Base-by-base conservation (phyloP, 2,888 invertebrate species). In the Aphidius colemani region DNA sequence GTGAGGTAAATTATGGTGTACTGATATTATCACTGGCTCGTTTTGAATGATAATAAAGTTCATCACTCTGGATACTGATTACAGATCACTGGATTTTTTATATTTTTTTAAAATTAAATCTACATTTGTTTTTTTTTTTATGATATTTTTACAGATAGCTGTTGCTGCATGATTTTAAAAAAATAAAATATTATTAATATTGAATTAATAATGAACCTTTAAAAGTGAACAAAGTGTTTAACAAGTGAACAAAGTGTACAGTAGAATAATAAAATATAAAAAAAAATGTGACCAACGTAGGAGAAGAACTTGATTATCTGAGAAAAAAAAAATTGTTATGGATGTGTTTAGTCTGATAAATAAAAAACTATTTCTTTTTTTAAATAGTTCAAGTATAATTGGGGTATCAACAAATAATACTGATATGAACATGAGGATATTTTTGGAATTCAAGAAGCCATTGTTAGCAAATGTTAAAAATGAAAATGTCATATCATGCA, bases 61-160 rank as follows among this genome's bases (percentile, higher is more conserved):
- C 45, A 49, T 55, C 46, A 53, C 65, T 70, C 74, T 78, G 78
- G 72, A 74, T 77, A 74, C 74, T 75, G 74, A 73, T 69, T 63
- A 39, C 9, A 30, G 44, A 43, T 8, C 41, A 11, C 7, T 11
- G 3, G 13, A 18, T 48, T 39, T 46, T 55, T 6, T 40, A 4
- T 30, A 3, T 9, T 44, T 11, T 9, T n/a, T 45, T 51, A 41
- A 61, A 30, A 30, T 50, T 61, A 59, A 64, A 66, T 51, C 13
- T 49, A 30, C 5, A 30, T 30, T 30, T 30, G 1, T 30, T 30
- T 64, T 46, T 68, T 60, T 71, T 59, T 72, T 66, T 70, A 61
- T 68, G 45, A 62, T 64, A 67, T 79, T 70, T 73, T 80, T 79
- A n/a, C 79, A 80, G 79, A 78, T 78, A 73, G 66, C 71, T 58